phyloP scores from a whole-genome alignment of 2,113 vertebrate genomes.

The Dasyornis broadbenti region DNA sequence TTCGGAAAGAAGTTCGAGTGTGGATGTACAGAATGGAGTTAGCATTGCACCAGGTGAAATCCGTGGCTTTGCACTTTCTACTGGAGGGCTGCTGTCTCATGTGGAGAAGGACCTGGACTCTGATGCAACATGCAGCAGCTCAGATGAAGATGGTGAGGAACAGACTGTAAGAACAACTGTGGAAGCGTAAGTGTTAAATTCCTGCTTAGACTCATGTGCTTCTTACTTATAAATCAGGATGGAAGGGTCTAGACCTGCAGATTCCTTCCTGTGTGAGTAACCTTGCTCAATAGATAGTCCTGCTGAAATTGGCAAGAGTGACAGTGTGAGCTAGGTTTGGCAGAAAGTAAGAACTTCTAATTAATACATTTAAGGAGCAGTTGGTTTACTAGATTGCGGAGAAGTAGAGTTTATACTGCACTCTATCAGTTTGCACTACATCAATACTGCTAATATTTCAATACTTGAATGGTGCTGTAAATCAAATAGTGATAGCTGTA shows the following conservation, averaged over 20 bases:
- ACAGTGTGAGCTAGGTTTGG: not conserved
- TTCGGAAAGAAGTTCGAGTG: conserved; percentile 17
- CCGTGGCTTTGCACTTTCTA: conserved; percentile 70
- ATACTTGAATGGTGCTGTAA: not conserved
- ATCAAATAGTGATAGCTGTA: not conserved
- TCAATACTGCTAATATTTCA: not conserved
- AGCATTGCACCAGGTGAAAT: conserved; percentile 67
- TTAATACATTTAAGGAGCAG: not conserved
- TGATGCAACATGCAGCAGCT: conserved; percentile 90
- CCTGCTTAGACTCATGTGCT: conserved; percentile 35
- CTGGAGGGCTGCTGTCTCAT: conserved; percentile 74
- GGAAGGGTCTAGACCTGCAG: not conserved
- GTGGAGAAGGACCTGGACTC: conserved; percentile 86
- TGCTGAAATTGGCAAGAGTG: not conserved
- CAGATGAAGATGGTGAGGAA: conserved; percentile 82
- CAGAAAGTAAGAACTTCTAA: not conserved
- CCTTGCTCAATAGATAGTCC: not conserved
- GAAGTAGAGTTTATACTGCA: not conserved
- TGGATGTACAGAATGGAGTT: conserved; percentile 29
- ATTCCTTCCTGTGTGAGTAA: not conserved
- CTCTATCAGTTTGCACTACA: not conserved
- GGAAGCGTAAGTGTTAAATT: conserved; percentile 81
- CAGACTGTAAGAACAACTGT: conserved; percentile 51
- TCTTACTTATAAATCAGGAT: not conserved
- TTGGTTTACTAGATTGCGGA: not conserved